phyloP scores from a whole-genome alignment of 2,113 vertebrate genomes.

The Thermophis baileyi region DNA sequence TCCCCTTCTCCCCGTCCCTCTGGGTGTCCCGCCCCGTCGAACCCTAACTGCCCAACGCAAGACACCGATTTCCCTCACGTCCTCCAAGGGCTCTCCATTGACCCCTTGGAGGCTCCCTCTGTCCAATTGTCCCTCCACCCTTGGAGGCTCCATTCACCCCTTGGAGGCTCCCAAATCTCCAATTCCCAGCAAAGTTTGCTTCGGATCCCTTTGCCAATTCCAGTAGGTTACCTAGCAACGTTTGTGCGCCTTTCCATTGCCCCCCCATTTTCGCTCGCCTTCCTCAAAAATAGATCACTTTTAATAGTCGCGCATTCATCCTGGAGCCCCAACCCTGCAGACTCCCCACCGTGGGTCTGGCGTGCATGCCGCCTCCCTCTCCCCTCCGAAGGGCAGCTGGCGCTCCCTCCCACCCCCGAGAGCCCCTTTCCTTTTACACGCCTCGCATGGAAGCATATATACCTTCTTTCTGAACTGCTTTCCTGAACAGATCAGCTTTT shows the following conservation, averaged over 20 bases:
- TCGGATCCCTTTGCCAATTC: neutral
- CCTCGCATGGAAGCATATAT: neutral
- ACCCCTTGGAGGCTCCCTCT: neutral
- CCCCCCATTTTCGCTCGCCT: neutral
- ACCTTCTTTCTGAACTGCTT: neutral
- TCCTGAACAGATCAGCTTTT: neutral
- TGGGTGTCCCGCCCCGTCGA: neutral
- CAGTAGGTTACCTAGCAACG: neutral
- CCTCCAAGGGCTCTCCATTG: neutral
- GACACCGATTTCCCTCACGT: neutral
- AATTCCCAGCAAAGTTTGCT: neutral
- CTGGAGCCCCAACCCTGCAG: neutral
- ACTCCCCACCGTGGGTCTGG: neutral
- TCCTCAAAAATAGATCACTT: neutral
- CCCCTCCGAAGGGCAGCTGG: neutral
- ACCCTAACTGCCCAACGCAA: neutral
- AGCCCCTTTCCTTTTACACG: neutral
- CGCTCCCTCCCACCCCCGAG: neutral
- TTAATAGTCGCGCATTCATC: neutral
- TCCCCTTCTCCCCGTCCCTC: neutral
- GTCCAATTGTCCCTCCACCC: too few relatives aligned
- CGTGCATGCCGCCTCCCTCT: neutral
- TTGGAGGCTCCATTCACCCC: neutral
- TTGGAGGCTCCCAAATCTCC: neutral
- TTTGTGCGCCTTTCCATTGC: neutral